Evolutionary conservation across 2,797 vertebrate genomes (phyloP), one percentile per base, ranked within the genome.

Genomic region (Dendrocincla tyrannina): DNA sequence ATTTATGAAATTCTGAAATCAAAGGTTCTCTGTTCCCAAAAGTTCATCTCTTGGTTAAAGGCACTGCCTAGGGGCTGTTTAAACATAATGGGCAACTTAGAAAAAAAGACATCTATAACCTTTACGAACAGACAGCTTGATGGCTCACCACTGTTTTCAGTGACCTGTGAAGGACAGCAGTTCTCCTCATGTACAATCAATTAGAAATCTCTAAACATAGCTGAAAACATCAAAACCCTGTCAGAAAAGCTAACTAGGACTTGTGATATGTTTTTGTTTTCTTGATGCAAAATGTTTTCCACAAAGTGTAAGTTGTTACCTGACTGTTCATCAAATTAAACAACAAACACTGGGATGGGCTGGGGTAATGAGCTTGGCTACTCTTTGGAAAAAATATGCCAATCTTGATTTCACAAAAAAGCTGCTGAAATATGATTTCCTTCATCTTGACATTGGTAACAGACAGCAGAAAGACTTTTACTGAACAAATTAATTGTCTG

Each of bases 101-200:
- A 13, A 78, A 77, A 91, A 74, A 47, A 73, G 44, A 73, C 50
- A 58, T 50, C 63, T 83, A 50, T 67, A 80, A 85, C 85, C 83
- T 92, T 69, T 77, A 70, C 63, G 84, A 68, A 91, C 3, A 85
- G 64, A 42, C 52, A 87, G 56, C 64, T 49, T 60, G 75, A 92
- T 68, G 37, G 60, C 79, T 92, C 75, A 62, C 35, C 11, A 32
- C 73, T 88, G 52, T 64, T 95, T 74, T 50, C 93, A 93, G 37
- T 87, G 84, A 93, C 64, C 88, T 46, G 2, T 87, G 82, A 96
- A 96, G 89, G 89, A 93, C 70, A 84, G 53, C 76, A 73, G 47
- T 68, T 82, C 44, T 73, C 22, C 46, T 91, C 73, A 39, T 15
- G 64, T 46, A 20, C 2, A 2, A 86, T 89, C 76, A 90, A 83